Conservation (phyloP, 2,113 vertebrate genomes). For the Herpetotheres cachinnans region DNA sequence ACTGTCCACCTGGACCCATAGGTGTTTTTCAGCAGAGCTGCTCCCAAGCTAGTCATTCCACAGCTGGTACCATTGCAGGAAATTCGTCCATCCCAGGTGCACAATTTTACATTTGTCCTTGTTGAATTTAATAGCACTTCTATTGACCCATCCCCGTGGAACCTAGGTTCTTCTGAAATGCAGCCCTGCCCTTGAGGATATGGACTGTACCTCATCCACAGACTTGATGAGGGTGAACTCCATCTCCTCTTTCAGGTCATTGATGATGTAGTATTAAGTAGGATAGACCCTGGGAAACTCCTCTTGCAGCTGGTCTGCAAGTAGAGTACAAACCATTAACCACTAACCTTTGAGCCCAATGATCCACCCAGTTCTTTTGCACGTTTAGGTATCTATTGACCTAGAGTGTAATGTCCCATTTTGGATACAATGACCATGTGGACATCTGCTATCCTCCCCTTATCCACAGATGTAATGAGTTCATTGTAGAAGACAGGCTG, state of each 20-base stretch:
- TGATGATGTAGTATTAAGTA: neutral
- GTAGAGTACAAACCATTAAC: neutral
- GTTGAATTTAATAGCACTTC: neutral
- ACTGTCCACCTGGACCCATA: neutral
- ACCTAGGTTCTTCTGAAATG: neutral
- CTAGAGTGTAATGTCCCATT: neutral
- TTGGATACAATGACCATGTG: neutral
- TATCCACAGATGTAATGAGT: neutral
- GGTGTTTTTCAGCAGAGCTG: neutral
- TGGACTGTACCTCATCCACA: neutral
- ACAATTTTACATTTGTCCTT: no score
- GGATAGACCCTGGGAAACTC: neutral
- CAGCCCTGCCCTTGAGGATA: neutral
- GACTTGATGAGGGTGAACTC: neutral
- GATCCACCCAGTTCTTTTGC: neutral
- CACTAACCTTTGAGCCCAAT: neutral
- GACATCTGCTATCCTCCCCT: neutral
- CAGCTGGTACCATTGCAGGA: neutral
- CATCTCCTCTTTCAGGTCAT: neutral
- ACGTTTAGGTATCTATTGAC: neutral
- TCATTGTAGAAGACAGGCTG: neutral
- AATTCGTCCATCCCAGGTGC: neutral
- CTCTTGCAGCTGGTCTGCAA: neutral
- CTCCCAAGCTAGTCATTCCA: neutral
- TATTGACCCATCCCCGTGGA: neutral